Conservation (phyloP, 2,113 vertebrate species). For the Monopterus albus region DNA sequence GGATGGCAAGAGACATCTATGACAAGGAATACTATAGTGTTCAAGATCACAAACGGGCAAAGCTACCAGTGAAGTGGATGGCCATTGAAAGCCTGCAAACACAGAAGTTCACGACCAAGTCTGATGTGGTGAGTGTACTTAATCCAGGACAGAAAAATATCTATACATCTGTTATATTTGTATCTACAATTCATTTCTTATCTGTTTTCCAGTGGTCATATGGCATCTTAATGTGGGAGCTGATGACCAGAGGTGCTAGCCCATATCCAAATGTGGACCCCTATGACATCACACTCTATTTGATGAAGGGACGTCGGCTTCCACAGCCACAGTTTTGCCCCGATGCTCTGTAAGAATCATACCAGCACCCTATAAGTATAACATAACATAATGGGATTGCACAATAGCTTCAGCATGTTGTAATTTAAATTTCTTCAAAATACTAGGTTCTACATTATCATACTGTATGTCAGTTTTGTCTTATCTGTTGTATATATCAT, state of each 20-base stretch:
- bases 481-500: neutral
- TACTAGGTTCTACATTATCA: too few species aligned
- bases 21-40: slow-evolving; percentile 98
- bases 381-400: neutral
- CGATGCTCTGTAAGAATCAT: slow-evolving; percentile 87
- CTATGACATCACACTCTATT: slow-evolving; percentile 90
- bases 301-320: slow-evolving; percentile 89
- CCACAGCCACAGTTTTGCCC: slow-evolving; percentile 94
- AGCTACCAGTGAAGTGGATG: slow-evolving; percentile 98
- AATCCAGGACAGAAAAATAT: neutral
- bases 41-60: slow-evolving; percentile 84
- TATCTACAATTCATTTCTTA: neutral
- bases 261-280: slow-evolving; percentile 92
- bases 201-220: slow-evolving; percentile 90
- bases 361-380: neutral
- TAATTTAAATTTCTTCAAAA: neutral
- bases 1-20: slow-evolving; percentile 91
- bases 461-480: neutral
- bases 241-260: slow-evolving; percentile 92
- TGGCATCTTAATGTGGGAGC: slow-evolving; percentile 94
- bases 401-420: neutral
- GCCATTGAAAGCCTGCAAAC: slow-evolving; percentile 95
- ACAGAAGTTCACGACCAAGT: slow-evolving; percentile 96
- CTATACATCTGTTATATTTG: neutral
- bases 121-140: slow-evolving; percentile 89